Base-by-base conservation (phyloP, 2,888 invertebrate genomes). In the Aplocera efformata region DNA sequence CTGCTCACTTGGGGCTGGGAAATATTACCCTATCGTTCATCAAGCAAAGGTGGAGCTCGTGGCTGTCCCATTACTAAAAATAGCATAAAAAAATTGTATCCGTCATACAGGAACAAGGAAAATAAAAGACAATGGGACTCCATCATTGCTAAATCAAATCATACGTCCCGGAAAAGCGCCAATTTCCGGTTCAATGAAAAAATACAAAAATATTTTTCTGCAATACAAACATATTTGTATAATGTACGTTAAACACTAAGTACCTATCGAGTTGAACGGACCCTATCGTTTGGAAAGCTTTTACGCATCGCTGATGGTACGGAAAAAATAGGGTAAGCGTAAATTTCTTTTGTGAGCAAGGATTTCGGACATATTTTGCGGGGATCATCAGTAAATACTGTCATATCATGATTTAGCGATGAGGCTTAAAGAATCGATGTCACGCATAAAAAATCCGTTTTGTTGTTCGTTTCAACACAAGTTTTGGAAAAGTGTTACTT, bases 201-300 rank as follows among this genome's bases (percentile, higher is more conserved):
- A 40, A 38, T 39, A 42, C 24, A 45, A 42, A 29, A 32, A 42
- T 31, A 36, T 47, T 51, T 45, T n/a, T 45, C 44, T 42, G 31
- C 39, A 28, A 42, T 17, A 36, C 30, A 21, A 42, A 35, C 48
- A 40, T 35, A 42, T 53, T 50, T 50, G 48, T 53, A 42, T 45
- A 50, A 50, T 48, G 44, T 44, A 53, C 49, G 42, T 53, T 48
- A 53, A 52, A 49, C 42, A 47, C 47, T 49, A 49, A 47, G 44
- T 51, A n/a, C n/a, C n/a, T n/a, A 54, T 56, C 58, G 48, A 50
- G 53, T 53, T 47, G 46, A 54, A 42, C 34, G 43, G 45, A 45
- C 48, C 56, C 51, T 50, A 54, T 59, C 55, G 53, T 54, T 57
- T 52, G 58, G 52, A 55, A 57, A 58, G 51, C 50, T 50, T 54